Base-by-base conservation (phyloP, 1,140 invertebrate genomes). In the Chelonus insularis region DNA sequence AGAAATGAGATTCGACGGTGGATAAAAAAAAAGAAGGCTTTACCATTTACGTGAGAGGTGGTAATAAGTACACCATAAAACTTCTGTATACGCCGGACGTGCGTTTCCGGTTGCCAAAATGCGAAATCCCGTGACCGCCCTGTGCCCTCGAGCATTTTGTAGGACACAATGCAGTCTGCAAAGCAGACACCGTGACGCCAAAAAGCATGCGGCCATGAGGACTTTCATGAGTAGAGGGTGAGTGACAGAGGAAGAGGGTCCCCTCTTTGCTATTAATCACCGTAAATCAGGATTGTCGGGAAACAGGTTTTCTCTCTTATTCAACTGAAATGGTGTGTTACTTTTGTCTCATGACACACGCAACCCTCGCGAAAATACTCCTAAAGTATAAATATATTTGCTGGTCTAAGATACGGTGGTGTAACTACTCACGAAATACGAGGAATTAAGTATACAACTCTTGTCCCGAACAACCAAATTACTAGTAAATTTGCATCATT, bases 151-250 rank as follows among this genome's bases (percentile, higher is more conserved):
- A 16, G 36, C 37, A 32, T 21, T 52, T 45, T 61, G 57, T 29
- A 14, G 25, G 14, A 52, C 52, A 68, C 69, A 75, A 73, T 72
- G 68, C 70, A 70, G 71, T 69, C 70, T 63, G 60, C 43, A 47
- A 64, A 60, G 67, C 70, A 74, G 70, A 72, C 66, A 69, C 68
- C 72, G 71, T 74, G 71, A 76, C 71, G 67, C 68, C 69, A 52
- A 73, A 74, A 70, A 14, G 23, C 20, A 9, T 39, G 23, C 52
- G 11, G 36, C 12, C 8, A 45, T 16, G 23, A 21, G 37, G 25
- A n/a, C 39, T 20, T 34, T 47, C 14, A 9, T 45, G 39, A 45
- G 21, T 45, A 25, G n/a, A 25, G 41, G 14, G 25, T 14, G 59
- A 34, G 43, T 23, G 47, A 51, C 9, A 16, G 32, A 36, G 51